A percentile compares a stretch with the other conserved stretches of the same genome.
phyloP scores from a whole-genome alignment of 1,140 invertebrate species.

The Drosophila parabipectinata region DNA sequence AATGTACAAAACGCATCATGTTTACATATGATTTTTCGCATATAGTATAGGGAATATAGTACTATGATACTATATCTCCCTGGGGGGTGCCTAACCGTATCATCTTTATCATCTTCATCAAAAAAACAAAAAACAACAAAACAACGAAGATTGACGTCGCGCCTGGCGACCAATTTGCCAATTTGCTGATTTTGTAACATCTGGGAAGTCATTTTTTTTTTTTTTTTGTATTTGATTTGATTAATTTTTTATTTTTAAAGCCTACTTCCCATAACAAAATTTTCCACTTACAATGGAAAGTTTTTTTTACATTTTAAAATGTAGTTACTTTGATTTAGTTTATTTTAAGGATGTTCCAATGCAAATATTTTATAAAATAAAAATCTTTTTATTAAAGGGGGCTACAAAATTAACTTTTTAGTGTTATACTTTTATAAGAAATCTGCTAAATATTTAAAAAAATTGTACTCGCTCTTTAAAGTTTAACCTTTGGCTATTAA shows the following conservation, averaged over 20 bases:
- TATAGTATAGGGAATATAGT: background rate
- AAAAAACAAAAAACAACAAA: conserved; percentile 5
- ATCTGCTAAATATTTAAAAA: too few relatives aligned
- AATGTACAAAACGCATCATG: conserved; percentile 1
- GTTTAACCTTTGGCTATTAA: too few relatives aligned
- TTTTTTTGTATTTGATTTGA: background rate
- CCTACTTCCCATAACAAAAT: conserved; percentile 29
- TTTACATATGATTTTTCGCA: too few relatives aligned
- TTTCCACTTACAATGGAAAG: conserved; percentile 25
- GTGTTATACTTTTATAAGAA: too few relatives aligned
- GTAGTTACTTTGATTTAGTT: too few relatives aligned
- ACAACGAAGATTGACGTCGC: conserved; percentile 33
- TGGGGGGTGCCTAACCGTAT: background rate
- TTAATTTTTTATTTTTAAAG: conserved; percentile 2
- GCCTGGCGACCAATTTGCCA: conserved; percentile 39
- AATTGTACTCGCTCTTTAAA: too few relatives aligned
- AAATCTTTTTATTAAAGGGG: too few relatives aligned
- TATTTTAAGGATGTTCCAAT: too few relatives aligned
- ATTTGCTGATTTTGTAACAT: conserved; percentile 30
- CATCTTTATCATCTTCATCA: background rate
- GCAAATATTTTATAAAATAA: too few relatives aligned
- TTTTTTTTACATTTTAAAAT: background rate
- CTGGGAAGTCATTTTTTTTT: background rate
- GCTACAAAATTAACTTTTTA: too few relatives aligned
- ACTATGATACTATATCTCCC: conserved; percentile 22